Base-by-base conservation (phyloP, 2,888 invertebrate genomes). In the Nomada ruficornis region DNA sequence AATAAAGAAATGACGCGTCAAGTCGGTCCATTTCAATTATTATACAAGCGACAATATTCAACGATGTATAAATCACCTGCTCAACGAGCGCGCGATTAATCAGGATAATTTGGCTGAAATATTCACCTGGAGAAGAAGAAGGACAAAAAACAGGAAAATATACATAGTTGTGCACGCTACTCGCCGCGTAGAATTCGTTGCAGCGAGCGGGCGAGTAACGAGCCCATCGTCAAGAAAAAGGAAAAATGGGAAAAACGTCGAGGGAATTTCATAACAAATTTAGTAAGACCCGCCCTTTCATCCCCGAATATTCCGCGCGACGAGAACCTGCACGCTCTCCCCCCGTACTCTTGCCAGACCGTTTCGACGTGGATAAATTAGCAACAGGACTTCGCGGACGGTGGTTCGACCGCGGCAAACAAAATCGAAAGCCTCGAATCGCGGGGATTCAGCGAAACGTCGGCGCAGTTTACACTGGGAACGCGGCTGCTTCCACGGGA, bases 361-460 rank as follows among this genome's bases (percentile, higher is more conserved):
- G 54, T 69, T 47, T 62, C 75, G 18, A 57, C 42, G 55, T 0
- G 65, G 44, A 60, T 73, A 54, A 73, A 77, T 52, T 59, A 65
- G 74, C 77, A 62, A 60, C n/a, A 60, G 54, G 47, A 67, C 64
- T 65, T 52, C n/a, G 60, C 23, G 26, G 52, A 9, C 10, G 55
- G 18, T n/a, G 77, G 9, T 57, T 64, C 50, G 57, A 23, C 47
- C 42, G 36, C 42, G 54, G 50, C 52, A 26, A 54, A 73, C 54
- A 60, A 67, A 73, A 60, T 67, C 60, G 47, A 54, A 60, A 77
- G 50, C 23, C 68, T n/a, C 50, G 68, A n/a, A 62, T 60, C 42
- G 71, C 15, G n/a, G 55, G 23, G 50, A 64, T 26, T 47, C 55
- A 23, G 54, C 20, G 63, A 72, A 72, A 55, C 62, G 47, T 60